phyloP scores from a whole-genome alignment of 2,797 vertebrate genomes.

The Tokudaia muenninki region DNA sequence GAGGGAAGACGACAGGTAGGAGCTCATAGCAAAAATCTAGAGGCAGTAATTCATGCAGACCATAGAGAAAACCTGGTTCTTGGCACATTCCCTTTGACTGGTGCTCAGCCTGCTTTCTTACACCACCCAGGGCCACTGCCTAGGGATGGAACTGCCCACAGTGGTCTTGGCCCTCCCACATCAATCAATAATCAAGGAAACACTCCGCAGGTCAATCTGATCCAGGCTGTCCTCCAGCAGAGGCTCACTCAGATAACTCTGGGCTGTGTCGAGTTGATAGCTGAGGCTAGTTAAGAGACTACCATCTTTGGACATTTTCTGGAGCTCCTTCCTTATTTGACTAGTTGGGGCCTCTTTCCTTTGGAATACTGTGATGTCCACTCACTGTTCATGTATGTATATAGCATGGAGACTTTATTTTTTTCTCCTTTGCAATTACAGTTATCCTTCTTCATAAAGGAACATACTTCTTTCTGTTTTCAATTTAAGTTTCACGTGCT shows the following conservation, averaged over 20 bases:
- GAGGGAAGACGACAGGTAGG: not conserved
- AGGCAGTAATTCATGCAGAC: not conserved
- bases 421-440: not conserved
- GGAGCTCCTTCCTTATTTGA: not conserved
- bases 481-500: not conserved
- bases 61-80: not conserved
- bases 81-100: not conserved
- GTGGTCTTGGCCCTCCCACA: not conserved
- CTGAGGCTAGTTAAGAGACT: not conserved
- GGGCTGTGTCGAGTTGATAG: not conserved
- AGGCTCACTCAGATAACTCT: not conserved
- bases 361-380: not conserved
- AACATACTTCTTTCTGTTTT: not conserved
- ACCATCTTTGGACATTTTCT: not conserved
- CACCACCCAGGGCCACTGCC: not conserved
- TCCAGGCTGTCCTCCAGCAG: not conserved
- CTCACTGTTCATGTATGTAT: not conserved
- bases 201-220: not conserved
- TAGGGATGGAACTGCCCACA: not conserved
- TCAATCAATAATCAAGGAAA: not conserved
- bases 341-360: not conserved
- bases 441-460: not conserved
- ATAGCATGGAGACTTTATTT: not conserved
- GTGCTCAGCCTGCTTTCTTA: not conserved
- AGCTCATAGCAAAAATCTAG: not conserved